Evolutionary conservation across 2,888 invertebrate genomes (phyloP), one percentile per base, ranked within the genome.

Genomic region (Mythimna pallens): DNA sequence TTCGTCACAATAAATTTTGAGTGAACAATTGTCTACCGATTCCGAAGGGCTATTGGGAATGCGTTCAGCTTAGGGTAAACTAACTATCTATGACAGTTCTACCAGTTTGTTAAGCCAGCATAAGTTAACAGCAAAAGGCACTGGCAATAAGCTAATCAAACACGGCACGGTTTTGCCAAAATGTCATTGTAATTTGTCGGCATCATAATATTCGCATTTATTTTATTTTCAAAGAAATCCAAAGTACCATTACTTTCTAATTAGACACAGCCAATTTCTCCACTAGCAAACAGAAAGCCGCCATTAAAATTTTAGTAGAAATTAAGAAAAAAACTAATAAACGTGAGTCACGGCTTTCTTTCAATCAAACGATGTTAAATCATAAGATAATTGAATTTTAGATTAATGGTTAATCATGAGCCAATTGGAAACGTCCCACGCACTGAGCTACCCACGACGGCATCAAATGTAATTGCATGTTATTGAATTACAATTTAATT

Each of bases 401-500:
- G 93, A 95, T 94, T 94, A 93, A 94, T 94, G 88, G 86, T 91
- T 90, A 93, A 91, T 89, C 90, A 89, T 82, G 87, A 88, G 85
- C 85, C 88, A 87, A 86, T 86, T 86, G 87, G 82, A 82, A 80
- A 69, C 82, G 81, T 86, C 88, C 90, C 90, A 90, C 90, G 90
- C 89, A 82, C 82, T 71, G 73, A 71, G 76, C 85, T 87, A 90
- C 93, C 90, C 93, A 93, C 92, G 90, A 86, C 76, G 80, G 67
- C 67, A 81, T 65, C 79, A 84, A 89, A 85, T 81, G 76, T 80
- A 85, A 86, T 92, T 92, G 86, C 90, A 89, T 90, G 90, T 92
- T 93, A 94, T 94, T 94, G 91, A 93, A 94, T 94, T 94, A 94
- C 92, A 93, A 91, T 87, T 87, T 86, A 86, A 86, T 86, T 86